Evolutionary conservation across 2,113 vertebrate genomes (phyloP), one percentile per base, ranked within the genome.

Genomic region (Callithrix jacchus): DNA sequence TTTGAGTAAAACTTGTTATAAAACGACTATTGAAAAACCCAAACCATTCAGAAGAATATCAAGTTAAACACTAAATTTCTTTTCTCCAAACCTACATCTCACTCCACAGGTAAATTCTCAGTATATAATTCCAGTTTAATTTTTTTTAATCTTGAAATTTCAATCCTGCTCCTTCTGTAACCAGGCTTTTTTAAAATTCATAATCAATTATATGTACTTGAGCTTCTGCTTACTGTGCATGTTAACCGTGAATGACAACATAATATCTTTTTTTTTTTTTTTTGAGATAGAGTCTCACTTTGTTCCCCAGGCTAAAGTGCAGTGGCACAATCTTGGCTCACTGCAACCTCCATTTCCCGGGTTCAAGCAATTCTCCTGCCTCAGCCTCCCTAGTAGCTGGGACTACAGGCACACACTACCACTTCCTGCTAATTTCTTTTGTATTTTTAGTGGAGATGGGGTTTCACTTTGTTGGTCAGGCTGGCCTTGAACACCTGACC

Each of bases 21-120:
- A 91, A 89, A 58, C 77, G 7, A 56, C 84, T 10, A n/a, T 80
- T 95, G 23, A 37, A 89, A 85, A 76, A 68, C 45, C 52, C 52
- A 83, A 35, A 79, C 25, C 37, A 25, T 17, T 87, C 32, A 83
- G 37, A 90, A 45, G 37, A 68, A 54, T 66, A 84, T 47, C n/a
- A 83, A 27, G 12, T 95, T 87, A 93, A 91, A 92, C 23, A 86
- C 49, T 61, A 21, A 91, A 74, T 91, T 81, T 93, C 52, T 93
- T 93, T 77, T 40, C 40, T 52, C 42, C 92, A 49, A 76, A 66
- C 12, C 87, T 32, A 42, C 6, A 71, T 83, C 20, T 81, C 40
- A 68, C n/a, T 52, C 40, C 70, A 68, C 9, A 71, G 10, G 27
- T 70, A 18, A 70, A 52, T 17, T 6, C 25, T 61, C 42, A 88